phyloP scores from a whole-genome alignment of 2,113 vertebrate genomes.

The Parotia lawesii region DNA sequence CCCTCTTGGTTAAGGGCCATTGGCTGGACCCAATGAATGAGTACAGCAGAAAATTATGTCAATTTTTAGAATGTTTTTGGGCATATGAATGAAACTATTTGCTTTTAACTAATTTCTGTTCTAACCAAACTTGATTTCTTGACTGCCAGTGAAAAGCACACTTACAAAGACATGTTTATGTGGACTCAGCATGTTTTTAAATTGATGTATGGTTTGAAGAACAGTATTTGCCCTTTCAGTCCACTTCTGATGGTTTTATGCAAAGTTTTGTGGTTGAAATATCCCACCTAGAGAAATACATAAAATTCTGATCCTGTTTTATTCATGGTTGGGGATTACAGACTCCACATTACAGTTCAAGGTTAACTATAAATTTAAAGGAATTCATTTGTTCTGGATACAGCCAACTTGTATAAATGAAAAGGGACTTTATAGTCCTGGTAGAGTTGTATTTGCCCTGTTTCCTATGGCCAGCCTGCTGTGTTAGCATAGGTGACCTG shows the following conservation, averaged over 20 bases:
- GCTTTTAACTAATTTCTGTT: background rate
- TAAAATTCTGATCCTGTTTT: background rate
- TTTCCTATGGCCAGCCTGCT: background rate
- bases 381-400: background rate
- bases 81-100: background rate
- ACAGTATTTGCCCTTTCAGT: background rate
- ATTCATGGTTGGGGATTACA: background rate
- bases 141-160: background rate
- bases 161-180: background rate
- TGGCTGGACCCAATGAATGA: background rate
- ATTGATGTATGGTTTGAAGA: background rate
- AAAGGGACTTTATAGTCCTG: background rate
- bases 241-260: background rate
- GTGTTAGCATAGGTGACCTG: background rate
- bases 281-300: background rate
- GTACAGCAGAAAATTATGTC: background rate
- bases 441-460: background rate
- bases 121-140: background rate
- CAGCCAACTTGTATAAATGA: background rate
- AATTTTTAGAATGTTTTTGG: background rate
- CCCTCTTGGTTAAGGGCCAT: background rate
- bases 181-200: background rate
- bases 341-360: background rate
- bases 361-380: background rate
- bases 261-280: background rate